These are phyloP conservation scores for Aphodius sticticus DNA, from an alignment of 2,888 invertebrate genomes.

Conservation along the genomic window DNA sequence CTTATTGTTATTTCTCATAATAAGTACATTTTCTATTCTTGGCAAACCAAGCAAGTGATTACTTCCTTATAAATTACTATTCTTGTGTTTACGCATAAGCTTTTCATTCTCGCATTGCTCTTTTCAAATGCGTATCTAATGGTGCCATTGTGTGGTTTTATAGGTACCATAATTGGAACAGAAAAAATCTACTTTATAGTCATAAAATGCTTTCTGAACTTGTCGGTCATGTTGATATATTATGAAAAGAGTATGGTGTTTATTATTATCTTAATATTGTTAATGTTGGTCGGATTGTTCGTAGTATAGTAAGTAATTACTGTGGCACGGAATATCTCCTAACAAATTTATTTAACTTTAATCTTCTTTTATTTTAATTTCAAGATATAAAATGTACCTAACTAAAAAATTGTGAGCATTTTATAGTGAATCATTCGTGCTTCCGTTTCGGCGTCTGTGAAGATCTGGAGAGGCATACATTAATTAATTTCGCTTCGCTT, in stretches of 20 bases:
- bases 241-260: too few species aligned
- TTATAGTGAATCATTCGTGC: neutral
- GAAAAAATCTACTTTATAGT: neutral
- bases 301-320: too few species aligned
- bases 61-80: slow-evolving; percentile 4
- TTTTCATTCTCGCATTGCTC: neutral
- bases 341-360: too few species aligned
- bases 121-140: neutral
- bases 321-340: too few species aligned
- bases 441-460: slow-evolving; percentile 4
- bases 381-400: too few species aligned
- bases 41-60: neutral
- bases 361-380: too few species aligned
- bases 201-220: neutral
- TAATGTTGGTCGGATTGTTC: too few species aligned
- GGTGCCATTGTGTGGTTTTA: neutral
- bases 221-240: neutral
- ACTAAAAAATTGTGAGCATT: neutral
- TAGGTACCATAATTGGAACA: neutral
- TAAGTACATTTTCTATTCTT: slow-evolving; percentile 4
- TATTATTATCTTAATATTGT: too few species aligned
- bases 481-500: slow-evolving; percentile 21
- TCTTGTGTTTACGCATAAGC: neutral
- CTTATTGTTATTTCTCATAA: slow-evolving; percentile 4
- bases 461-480: neutral